phyloP scores from a whole-genome alignment of 2,888 invertebrate genomes.

The Pelosia muscerda region DNA sequence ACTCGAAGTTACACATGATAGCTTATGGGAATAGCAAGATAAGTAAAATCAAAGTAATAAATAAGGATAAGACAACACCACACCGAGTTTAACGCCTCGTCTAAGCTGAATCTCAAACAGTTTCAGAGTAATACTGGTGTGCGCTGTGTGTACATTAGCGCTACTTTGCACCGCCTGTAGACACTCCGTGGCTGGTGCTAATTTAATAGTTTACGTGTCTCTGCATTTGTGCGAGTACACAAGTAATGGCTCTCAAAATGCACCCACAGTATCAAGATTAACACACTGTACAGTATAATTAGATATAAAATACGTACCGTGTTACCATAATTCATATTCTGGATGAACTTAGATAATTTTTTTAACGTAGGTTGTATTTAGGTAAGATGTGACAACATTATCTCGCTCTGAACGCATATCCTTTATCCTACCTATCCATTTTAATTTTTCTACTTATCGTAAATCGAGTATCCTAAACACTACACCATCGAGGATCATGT shows the following conservation, averaged over 20 bases:
- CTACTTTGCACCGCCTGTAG: background rate
- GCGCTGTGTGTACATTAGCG: background rate
- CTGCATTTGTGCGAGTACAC: background rate
- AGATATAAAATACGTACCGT: background rate
- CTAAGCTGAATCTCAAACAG: background rate
- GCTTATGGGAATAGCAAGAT: background rate
- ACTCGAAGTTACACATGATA: background rate
- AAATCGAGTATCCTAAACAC: background rate
- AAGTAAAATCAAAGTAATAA: background rate
- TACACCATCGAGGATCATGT: background rate
- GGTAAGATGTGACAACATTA: too few species aligned
- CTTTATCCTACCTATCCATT: too few species aligned
- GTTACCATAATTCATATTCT: background rate
- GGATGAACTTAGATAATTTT: background rate
- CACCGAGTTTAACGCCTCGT: background rate
- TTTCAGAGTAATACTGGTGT: background rate
- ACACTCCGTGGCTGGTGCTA: background rate
- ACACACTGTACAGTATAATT: background rate
- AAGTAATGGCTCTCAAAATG: background rate
- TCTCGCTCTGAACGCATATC: too few species aligned
- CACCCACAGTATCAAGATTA: background rate
- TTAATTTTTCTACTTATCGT: background rate
- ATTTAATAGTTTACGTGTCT: slow-evolving; percentile 10
- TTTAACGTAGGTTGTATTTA: too few species aligned
- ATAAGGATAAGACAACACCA: background rate